Conservation (phyloP, 1,140 invertebrate genomes). For the Paraescarpia echinospica region DNA sequence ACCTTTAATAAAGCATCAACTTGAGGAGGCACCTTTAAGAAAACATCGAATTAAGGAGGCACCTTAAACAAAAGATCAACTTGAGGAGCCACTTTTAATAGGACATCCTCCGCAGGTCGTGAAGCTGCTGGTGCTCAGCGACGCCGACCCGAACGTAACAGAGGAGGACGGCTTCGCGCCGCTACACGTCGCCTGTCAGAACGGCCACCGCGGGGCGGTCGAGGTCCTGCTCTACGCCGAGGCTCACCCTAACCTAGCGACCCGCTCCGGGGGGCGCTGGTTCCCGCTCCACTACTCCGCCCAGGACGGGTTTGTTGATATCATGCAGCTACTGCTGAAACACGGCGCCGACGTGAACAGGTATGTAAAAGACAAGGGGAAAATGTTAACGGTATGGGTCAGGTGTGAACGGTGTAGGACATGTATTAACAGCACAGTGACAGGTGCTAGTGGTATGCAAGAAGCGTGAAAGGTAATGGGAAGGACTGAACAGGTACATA, state of each 20-base stretch:
- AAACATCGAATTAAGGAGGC: background rate
- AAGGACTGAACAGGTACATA: too few relatives aligned
- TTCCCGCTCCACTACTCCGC: conserved; percentile 28
- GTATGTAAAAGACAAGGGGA: background rate
- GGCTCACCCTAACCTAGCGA: conserved; percentile 16
- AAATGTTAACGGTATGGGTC: too few relatives aligned
- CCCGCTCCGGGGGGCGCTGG: conserved; percentile 19
- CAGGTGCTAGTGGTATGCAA: too few relatives aligned
- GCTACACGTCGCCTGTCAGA: conserved; percentile 31
- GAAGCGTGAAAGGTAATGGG: too few relatives aligned
- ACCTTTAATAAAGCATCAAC: too few relatives aligned
- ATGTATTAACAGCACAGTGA: too few relatives aligned
- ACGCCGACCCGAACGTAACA: conserved; percentile 21
- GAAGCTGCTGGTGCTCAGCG: conserved; percentile 1
- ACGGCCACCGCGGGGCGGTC: conserved; percentile 59
- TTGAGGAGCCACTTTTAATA: background rate
- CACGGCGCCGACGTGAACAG: conserved; percentile 63
- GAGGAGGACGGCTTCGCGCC: conserved; percentile 32
- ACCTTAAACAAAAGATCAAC: conserved; percentile 17
- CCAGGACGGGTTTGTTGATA: conserved; percentile 25
- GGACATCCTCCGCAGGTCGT: background rate
- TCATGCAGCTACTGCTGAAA: conserved; percentile 32
- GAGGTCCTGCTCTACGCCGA: conserved; percentile 57
- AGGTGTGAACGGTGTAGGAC: too few relatives aligned
- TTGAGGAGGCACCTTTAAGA: background rate